Conservation (phyloP, 2,888 invertebrate genomes). For the Sicus ferrugineus region DNA sequence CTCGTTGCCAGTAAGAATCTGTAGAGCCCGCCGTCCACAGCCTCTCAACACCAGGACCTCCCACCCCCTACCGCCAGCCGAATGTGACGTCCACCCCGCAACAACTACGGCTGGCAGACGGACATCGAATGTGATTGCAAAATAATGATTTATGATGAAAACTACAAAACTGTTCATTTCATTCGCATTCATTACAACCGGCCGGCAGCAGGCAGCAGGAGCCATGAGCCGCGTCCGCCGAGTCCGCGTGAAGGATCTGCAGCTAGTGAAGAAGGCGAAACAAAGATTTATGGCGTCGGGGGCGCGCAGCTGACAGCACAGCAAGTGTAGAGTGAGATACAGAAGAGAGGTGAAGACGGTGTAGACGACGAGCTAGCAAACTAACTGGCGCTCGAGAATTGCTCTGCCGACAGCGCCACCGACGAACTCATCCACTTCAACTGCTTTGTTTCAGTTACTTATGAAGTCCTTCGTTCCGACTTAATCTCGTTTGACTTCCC, state of each 20-base stretch:
- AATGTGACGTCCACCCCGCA: background rate
- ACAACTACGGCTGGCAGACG: background rate
- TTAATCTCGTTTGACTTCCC: constrained; percentile 17
- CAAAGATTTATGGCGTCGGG: constrained; percentile 49
- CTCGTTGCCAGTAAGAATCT: constrained; percentile 32
- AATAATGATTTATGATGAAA: constrained; percentile 51
- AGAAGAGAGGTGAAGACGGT: background rate
- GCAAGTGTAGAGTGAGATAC: background rate
- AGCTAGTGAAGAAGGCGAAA: constrained; percentile 25
- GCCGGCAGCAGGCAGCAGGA: background rate
- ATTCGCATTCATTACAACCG: constrained; percentile 44
- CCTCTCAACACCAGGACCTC: background rate
- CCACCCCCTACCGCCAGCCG: background rate
- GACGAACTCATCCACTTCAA: background rate
- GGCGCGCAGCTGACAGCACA: constrained; percentile 46
- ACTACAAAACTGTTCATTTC: constrained; percentile 43
- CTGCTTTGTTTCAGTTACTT: background rate
- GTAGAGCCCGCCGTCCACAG: background rate
- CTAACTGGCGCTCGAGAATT: constrained; percentile 1
- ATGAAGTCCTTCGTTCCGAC: constrained; percentile 4
- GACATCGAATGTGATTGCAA: constrained; percentile 46
- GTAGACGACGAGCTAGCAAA: background rate
- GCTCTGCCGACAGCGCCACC: background rate
- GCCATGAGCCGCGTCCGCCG: background rate
- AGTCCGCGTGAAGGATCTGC: constrained; percentile 11